Evolutionary conservation across 23 tunicate species (phyloP).

Genomic region (Styela plicata): DNA sequence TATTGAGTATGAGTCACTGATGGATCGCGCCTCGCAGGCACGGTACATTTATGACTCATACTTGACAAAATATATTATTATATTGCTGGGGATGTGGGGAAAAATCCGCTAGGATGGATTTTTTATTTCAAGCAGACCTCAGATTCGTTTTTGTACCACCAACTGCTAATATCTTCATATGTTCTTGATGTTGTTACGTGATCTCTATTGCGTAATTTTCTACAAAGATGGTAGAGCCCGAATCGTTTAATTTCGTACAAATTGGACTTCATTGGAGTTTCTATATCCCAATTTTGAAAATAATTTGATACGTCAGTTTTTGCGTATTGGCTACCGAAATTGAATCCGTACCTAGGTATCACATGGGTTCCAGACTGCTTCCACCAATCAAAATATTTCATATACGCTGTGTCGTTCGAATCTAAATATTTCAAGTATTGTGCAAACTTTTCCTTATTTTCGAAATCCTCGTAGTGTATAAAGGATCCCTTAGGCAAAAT

Average conservation of each 20-base stretch:
- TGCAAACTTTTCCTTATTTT: constrained; percentile 23
- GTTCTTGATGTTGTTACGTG: background rate
- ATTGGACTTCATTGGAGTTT: background rate
- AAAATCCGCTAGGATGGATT: too few relatives aligned
- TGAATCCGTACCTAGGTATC: constrained; percentile 25
- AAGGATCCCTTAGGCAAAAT: constrained; percentile 49
- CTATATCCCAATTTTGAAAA: background rate
- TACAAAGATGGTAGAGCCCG: constrained; percentile 42
- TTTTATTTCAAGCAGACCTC: too few relatives aligned
- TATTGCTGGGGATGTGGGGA: too few relatives aligned
- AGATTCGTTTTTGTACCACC: constrained; percentile 18
- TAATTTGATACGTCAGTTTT: background rate
- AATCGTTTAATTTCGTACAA: constrained; percentile 17
- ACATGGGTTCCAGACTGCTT: constrained; percentile 39
- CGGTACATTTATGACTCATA: too few relatives aligned
- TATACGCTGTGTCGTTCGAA: constrained; percentile 47
- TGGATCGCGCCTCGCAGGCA: too few relatives aligned
- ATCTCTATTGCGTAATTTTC: constrained; percentile 7
- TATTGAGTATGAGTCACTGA: too few relatives aligned
- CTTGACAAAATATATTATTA: too few relatives aligned
- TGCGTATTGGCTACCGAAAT: background rate
- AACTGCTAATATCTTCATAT: constrained; percentile 1
- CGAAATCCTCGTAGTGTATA: constrained; percentile 62
- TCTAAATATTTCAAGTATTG: constrained; percentile 37
- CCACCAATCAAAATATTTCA: constrained; percentile 66